Percentiles rank a stretch among this genome's conserved stretches.
Evolutionary conservation across 2,113 vertebrate species (phyloP).

Genomic region (Scomber colias): DNA sequence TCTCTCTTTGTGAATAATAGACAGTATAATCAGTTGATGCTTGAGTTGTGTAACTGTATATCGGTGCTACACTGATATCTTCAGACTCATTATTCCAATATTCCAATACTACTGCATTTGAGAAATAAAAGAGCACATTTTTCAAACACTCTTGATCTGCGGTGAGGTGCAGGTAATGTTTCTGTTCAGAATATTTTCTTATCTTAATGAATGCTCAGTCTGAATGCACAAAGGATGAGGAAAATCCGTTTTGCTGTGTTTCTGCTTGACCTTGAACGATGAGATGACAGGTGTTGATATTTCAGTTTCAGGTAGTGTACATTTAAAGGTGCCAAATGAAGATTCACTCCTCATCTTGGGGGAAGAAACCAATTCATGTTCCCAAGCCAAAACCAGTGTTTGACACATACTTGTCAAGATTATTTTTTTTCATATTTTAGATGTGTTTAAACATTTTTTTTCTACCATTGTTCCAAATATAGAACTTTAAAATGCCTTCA

Average conservation of each 20-base stretch:
- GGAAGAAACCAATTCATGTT: slow-evolving; percentile 37
- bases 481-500: slow-evolving; percentile 12
- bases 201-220: slow-evolving; percentile 2
- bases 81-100: background rate
- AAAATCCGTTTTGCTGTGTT: slow-evolving; percentile 54
- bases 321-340: slow-evolving; percentile 35
- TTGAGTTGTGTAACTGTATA: background rate
- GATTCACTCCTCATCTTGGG: slow-evolving; percentile 27
- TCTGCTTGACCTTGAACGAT: slow-evolving; percentile 35
- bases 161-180: background rate
- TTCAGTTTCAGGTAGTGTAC: slow-evolving; percentile 2
- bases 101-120: background rate
- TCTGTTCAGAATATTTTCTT: slow-evolving; percentile 12
- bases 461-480: slow-evolving; percentile 55
- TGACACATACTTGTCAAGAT: slow-evolving; percentile 47
- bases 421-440: slow-evolving; percentile 1
- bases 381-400: slow-evolving; percentile 26
- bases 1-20: slow-evolving; percentile 9
- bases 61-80: background rate
- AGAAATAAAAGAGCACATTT: background rate
- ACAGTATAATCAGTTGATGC: background rate
- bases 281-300: slow-evolving; percentile 44
- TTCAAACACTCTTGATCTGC: background rate
- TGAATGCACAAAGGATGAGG: slow-evolving; percentile 49
- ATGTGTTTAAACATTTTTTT: slow-evolving; percentile 7